A percentile compares a stretch with the other conserved stretches of the same genome.
Conservation (phyloP, 2,113 vertebrate genomes). For the Hyperopisus bebe region DNA sequence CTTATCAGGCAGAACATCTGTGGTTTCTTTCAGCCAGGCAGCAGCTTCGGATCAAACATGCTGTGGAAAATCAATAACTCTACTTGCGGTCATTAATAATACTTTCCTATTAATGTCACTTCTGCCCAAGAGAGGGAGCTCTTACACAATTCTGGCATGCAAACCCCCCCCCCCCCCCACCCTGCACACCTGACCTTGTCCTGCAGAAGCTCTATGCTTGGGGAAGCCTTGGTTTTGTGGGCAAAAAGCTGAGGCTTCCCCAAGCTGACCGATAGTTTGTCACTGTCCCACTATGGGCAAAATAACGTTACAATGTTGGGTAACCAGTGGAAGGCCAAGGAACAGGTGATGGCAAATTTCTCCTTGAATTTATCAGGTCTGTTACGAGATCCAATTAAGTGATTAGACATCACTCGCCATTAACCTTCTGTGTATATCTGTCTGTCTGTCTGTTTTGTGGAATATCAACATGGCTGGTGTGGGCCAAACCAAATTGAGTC, state of each 20-base stretch:
- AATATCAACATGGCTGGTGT: background rate
- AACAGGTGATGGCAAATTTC: background rate
- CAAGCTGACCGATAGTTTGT: background rate
- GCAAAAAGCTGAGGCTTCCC: background rate
- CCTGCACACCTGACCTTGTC: background rate
- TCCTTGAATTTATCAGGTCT: background rate
- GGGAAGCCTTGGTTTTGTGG: background rate
- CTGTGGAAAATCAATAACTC: background rate
- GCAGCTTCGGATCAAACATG: background rate
- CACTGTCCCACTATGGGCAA: background rate
- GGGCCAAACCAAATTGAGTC: background rate
- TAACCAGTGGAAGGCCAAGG: background rate
- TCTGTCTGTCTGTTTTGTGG: background rate
- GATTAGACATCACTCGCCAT: background rate
- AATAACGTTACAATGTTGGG: background rate
- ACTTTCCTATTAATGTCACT: background rate
- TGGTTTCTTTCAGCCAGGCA: background rate
- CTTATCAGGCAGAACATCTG: background rate
- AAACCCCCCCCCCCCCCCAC: background rate
- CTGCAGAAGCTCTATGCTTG: background rate
- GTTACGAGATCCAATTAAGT: background rate
- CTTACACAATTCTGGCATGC: background rate
- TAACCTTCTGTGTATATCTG: background rate
- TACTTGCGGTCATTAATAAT: background rate
- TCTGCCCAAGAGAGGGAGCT: background rate